These are phyloP conservation scores for Holothuria scabra DNA, from an alignment of 53 echinoderm and acorn worm genomes.

Conservation along the genomic window DNA sequence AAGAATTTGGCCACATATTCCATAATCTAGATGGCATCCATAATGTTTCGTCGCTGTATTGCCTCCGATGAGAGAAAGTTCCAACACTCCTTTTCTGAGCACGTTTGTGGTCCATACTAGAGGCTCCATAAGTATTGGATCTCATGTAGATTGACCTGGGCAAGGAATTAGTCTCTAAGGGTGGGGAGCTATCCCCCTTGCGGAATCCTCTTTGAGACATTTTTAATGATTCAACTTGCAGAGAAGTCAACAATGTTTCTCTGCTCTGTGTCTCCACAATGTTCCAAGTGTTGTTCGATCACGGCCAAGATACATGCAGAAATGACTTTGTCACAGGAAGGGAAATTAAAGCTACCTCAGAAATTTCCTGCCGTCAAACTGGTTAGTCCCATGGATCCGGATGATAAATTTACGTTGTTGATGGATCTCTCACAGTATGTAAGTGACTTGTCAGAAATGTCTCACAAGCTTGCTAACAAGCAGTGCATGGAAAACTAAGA, in stretches of 20 bases:
- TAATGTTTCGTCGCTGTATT: conserved; percentile 36
- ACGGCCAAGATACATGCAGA: not conserved
- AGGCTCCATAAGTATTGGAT: conserved; percentile 34
- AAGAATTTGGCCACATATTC: conserved; percentile 20
- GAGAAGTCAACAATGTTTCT: no score
- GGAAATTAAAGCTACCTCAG: conserved; percentile 18
- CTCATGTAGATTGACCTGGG: conserved; percentile 18
- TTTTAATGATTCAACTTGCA: not conserved
- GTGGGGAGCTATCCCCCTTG: conserved; percentile 25
- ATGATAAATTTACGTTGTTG: conserved; percentile 34
- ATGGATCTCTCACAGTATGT: conserved; percentile 10
- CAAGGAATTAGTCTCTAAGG: conserved; percentile 32
- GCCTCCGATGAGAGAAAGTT: conserved; percentile 27
- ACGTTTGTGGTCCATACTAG: not conserved
- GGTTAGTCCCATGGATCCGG: conserved; percentile 21
- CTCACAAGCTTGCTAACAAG: no score
- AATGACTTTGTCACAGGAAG: conserved; percentile 2
- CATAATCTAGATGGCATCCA: conserved; percentile 30
- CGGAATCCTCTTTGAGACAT: not conserved
- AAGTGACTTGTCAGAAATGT: conserved; percentile 7
- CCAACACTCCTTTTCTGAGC: not conserved
- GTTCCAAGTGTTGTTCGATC: not conserved
- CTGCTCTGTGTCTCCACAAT: no score
- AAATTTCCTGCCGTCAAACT: conserved; percentile 29
- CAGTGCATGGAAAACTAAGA: no score